Conservation (phyloP, 1,140 invertebrate species). For the Drosophila dunni region DNA sequence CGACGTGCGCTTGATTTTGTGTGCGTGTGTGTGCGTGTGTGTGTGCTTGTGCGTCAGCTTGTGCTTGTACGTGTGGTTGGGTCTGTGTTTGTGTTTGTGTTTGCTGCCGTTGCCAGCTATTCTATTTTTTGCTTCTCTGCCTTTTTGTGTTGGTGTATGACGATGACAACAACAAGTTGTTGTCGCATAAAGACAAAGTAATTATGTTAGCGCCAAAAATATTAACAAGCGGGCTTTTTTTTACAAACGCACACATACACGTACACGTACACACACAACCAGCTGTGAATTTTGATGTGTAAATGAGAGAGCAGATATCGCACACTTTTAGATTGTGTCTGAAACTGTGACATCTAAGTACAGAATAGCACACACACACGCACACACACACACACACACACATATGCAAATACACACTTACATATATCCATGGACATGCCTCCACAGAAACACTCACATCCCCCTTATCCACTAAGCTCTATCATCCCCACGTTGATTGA, state of each 20-base stretch:
- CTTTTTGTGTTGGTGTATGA: slow-evolving; percentile 33
- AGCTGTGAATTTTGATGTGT: background rate
- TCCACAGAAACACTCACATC: background rate
- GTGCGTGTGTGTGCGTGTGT: background rate
- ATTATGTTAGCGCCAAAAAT: slow-evolving; percentile 62
- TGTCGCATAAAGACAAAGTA: slow-evolving; percentile 48
- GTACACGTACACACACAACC: background rate
- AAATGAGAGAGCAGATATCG: slow-evolving; percentile 3
- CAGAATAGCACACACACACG: background rate
- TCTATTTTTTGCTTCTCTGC: slow-evolving; percentile 8
- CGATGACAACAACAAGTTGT: slow-evolving; percentile 42
- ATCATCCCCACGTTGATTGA: slow-evolving; percentile 8
- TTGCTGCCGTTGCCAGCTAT: slow-evolving; percentile 7
- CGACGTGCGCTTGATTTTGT: slow-evolving; percentile 1
- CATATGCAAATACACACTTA: background rate
- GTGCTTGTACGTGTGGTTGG: slow-evolving; percentile 1
- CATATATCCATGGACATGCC: background rate
- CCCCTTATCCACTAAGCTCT: background rate
- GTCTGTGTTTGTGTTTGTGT: background rate
- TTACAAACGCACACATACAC: background rate
- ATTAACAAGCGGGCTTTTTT: slow-evolving; percentile 39
- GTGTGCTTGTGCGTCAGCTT: slow-evolving; percentile 1
- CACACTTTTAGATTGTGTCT: background rate
- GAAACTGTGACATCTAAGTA: slow-evolving; percentile 9
- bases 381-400: background rate